phyloP scores from a whole-genome alignment of 2,797 vertebrate species.

The Amblyraja radiata region DNA sequence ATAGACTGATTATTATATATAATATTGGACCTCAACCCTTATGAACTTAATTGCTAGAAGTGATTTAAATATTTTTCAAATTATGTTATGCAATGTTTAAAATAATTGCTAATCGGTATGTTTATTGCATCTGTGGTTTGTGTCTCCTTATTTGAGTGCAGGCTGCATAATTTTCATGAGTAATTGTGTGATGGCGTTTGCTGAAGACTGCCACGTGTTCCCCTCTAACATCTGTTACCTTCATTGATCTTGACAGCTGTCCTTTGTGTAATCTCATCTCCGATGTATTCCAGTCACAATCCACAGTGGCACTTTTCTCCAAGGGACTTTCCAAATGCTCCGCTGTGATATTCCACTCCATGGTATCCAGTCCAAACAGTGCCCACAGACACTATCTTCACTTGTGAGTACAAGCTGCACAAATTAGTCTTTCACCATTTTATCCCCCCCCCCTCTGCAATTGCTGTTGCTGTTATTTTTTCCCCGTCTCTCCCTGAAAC shows the following conservation, averaged over 20 bases:
- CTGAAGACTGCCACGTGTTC: background rate
- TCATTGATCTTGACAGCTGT: constrained; percentile 35
- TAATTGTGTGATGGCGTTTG: background rate
- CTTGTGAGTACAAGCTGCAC: background rate
- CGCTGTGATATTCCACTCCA: constrained; percentile 26
- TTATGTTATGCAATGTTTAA: background rate
- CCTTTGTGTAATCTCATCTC: background rate
- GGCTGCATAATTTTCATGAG: background rate
- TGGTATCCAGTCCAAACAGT: background rate
- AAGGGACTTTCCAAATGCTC: constrained; percentile 28
- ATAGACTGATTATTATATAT: background rate
- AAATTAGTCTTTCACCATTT: background rate
- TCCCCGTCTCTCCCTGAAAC: background rate
- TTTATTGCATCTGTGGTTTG: background rate
- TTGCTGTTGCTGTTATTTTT: background rate
- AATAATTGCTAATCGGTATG: background rate
- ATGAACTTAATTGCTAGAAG: background rate
- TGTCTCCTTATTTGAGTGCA: background rate
- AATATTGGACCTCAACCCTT: background rate
- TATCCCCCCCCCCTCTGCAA: background rate
- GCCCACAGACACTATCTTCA: background rate
- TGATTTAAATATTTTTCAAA: constrained; percentile 8
- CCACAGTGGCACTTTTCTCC: constrained; percentile 2
- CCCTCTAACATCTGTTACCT: background rate
- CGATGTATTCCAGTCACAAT: background rate